Evolutionary conservation across 2,797 vertebrate species (phyloP).

Genomic region (Pachyuromys duprasi): DNA sequence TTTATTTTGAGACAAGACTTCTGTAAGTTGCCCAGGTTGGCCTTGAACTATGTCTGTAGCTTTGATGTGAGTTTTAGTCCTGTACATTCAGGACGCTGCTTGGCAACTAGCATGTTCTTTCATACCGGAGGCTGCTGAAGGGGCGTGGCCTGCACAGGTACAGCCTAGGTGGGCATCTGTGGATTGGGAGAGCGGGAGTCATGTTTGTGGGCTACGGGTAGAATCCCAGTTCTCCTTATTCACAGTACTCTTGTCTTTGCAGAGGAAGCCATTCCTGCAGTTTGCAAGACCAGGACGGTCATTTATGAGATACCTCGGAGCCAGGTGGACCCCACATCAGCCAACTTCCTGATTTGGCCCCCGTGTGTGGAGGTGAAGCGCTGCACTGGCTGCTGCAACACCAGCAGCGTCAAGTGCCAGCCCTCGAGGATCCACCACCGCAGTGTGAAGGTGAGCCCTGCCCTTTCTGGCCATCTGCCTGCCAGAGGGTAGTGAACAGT

Average conservation of each 20-base stretch:
- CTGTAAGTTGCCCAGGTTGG: not conserved
- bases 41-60: not conserved
- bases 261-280: constrained; percentile 95
- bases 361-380: constrained; percentile 97
- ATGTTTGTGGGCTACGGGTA: not conserved
- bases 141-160: not conserved
- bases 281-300: constrained; percentile 95
- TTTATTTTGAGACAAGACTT: not conserved
- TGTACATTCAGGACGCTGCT: not conserved
- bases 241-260: constrained; percentile 56
- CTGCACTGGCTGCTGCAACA: constrained; percentile 98
- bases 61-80: not conserved
- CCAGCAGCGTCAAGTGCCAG: constrained; percentile 94
- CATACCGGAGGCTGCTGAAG: not conserved
- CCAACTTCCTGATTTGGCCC: constrained; percentile 98
- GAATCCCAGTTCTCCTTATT: not conserved
- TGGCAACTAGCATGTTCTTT: not conserved
- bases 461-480: not conserved
- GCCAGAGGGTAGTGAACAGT: not conserved
- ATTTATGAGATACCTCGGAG: constrained; percentile 98
- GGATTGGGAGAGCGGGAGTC: not conserved
- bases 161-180: not conserved
- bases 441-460: constrained; percentile 93
- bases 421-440: constrained; percentile 93
- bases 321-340: constrained; percentile 96